Conservation (phyloP, 2,888 invertebrate genomes). For the Eledona agricola region DNA sequence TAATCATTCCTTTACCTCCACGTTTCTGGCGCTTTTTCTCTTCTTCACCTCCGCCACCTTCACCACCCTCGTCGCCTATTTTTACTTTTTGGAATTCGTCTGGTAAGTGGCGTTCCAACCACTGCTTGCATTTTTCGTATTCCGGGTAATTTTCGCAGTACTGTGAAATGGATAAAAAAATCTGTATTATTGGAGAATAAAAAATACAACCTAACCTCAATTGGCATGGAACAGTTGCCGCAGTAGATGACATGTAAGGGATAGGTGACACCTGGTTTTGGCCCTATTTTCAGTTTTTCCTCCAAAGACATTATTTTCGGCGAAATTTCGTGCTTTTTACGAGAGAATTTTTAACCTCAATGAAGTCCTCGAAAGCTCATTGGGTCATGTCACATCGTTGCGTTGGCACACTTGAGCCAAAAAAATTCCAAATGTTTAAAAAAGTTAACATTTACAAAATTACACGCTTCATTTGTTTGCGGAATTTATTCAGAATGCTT, state of each 20-base stretch:
- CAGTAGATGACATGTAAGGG: slow-evolving; percentile 88
- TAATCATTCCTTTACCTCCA: slow-evolving; percentile 95
- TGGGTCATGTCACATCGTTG: background rate
- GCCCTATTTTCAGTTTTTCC: slow-evolving; percentile 71
- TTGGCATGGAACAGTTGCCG: slow-evolving; percentile 94
- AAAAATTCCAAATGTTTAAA: background rate
- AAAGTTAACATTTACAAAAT: slow-evolving; percentile 1
- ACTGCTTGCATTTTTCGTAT: slow-evolving; percentile 96
- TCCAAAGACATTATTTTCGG: slow-evolving; percentile 61
- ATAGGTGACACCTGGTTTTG: slow-evolving; percentile 73
- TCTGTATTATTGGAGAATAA: background rate
- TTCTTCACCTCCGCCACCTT: slow-evolving; percentile 81
- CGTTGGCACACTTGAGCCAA: slow-evolving; percentile 10
- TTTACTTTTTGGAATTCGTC: slow-evolving; percentile 91
- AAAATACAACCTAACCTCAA: slow-evolving; percentile 77
- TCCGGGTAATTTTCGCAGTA: slow-evolving; percentile 99
- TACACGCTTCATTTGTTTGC: background rate
- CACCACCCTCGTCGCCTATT: slow-evolving; percentile 72
- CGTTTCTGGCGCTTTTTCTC: slow-evolving; percentile 96
- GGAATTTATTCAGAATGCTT: too few relatives aligned
- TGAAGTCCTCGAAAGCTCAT: slow-evolving; percentile 6
- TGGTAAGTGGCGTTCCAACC: slow-evolving; percentile 94
- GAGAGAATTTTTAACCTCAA: too few relatives aligned
- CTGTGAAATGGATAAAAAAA: slow-evolving; percentile 63
- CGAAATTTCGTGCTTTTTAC: too few relatives aligned